Evolutionary conservation across 2,797 vertebrate genomes (phyloP).

Genomic region (Lerista edwardsae): DNA sequence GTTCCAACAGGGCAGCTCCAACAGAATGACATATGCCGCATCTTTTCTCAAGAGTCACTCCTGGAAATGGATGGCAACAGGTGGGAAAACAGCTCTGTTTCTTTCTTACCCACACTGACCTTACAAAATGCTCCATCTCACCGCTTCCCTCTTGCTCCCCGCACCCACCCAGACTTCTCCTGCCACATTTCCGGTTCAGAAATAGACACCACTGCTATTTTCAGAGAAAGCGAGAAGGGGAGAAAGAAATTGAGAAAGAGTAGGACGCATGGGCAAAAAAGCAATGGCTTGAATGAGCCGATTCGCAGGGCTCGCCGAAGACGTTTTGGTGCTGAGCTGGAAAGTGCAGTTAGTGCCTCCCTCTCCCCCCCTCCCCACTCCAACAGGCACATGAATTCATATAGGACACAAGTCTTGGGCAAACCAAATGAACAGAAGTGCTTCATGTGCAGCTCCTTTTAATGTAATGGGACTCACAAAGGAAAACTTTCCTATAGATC

Average conservation of each 20-base stretch:
- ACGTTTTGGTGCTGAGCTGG: not conserved
- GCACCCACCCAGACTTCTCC: not conserved
- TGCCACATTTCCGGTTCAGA: conserved; percentile 63
- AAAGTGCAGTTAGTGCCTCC: not conserved
- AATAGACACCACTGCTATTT: conserved; percentile 68
- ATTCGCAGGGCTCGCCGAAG: not conserved
- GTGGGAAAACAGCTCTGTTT: conserved; percentile 25
- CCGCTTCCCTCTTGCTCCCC: not conserved
- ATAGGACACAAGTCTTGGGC: not conserved
- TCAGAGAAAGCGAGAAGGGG: conserved; percentile 59
- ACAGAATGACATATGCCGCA: not conserved
- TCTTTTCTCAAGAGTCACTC: not conserved
- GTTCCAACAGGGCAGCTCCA: not conserved
- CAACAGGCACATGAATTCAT: not conserved
- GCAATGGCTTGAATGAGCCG: not conserved
- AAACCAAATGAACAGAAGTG: not conserved
- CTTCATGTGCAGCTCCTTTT: not conserved
- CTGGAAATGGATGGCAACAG: conserved; percentile 9
- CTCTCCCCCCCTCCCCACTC: not conserved
- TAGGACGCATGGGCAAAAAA: not conserved
- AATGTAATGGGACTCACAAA: not conserved
- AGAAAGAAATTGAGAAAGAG: conserved; percentile 17
- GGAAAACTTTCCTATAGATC: not conserved
- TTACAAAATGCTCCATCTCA: conserved; percentile 24
- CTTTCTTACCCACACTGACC: conserved; percentile 31